Percentiles rank a stretch among this genome's conserved stretches.
These are phyloP conservation scores for Rhopalosiphum padi DNA, from an alignment of 1,140 invertebrate genomes.

Conservation along the genomic window DNA sequence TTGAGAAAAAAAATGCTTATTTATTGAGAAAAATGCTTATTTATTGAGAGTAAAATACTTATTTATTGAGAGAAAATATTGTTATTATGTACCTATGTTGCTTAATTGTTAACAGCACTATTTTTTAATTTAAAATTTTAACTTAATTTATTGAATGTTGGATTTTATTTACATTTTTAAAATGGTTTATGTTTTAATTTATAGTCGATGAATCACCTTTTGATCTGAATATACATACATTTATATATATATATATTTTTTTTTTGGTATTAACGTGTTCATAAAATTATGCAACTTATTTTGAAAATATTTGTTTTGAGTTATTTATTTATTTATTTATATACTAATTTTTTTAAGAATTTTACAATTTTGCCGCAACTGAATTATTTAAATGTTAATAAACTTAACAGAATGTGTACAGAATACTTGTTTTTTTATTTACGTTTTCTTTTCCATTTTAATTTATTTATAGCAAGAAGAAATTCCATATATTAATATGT, in stretches of 20 bases:
- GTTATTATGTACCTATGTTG: background rate
- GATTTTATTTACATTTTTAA: slow-evolving; percentile 44
- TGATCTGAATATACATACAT: background rate
- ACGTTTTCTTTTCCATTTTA: background rate
- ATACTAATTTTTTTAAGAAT: slow-evolving; percentile 25
- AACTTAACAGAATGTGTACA: background rate
- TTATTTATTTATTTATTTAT: background rate
- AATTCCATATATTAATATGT: background rate
- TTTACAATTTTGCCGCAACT: slow-evolving; percentile 4
- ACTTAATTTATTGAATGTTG: slow-evolving; percentile 48
- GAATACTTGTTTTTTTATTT: background rate
- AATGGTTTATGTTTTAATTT: slow-evolving; percentile 39
- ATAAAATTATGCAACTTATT: slow-evolving; percentile 8
- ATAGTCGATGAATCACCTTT: background rate
- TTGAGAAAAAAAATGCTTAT: background rate
- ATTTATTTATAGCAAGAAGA: background rate
- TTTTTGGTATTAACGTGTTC: slow-evolving; percentile 19
- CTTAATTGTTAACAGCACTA: slow-evolving; percentile 34
- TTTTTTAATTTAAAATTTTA: slow-evolving; percentile 31
- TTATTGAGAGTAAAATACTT: slow-evolving; percentile 24
- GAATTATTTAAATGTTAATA: slow-evolving; percentile 13
- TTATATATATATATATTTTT: background rate
- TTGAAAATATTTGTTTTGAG: background rate
- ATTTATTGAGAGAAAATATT: slow-evolving; percentile 29
- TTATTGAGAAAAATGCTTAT: slow-evolving; percentile 15